Base-by-base conservation (phyloP, 2,888 invertebrate genomes). In the Euzetes globulus region DNA sequence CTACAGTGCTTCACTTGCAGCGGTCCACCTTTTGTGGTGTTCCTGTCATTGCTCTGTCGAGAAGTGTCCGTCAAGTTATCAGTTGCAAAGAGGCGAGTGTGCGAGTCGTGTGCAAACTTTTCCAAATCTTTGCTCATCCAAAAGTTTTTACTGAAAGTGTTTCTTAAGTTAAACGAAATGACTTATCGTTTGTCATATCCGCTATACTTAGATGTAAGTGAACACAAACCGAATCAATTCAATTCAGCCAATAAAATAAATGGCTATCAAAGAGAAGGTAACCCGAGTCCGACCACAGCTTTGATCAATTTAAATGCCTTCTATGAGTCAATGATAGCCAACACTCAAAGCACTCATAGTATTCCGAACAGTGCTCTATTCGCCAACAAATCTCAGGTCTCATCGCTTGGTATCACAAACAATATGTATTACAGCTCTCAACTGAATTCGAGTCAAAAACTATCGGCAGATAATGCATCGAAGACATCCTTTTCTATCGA, bases 41-140 rank as follows among this genome's bases (percentile, higher is more conserved):
- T 58, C 58, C 25, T 9, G 58, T 58, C 58, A 15, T 58, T 58
- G 58, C 58, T 58, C 25, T 6, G 6, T 19, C 11, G n/a, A 9
- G 58, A 58, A 58, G 25, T 58, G 27, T 5, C 25, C 58, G 11
- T 58, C 25, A 58, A 58, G 11, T 27, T 7, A 3, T 19, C 58
- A 58, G 2, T 58, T 58, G 13, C 4, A 9, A 25, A 22, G 7
- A 58, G 19, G 25, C 19, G 6, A 58, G 58, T 58, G 58, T 58
- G 58, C 15, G 6, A 58, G 58, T 58, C 58, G 58, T 58, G 58
- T 58, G 58, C 25, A 58, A 58, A 58, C 58, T 58, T 25, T 52
- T 52, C 5, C n/a, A 25, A 9, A 3, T 58, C 25, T 58, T 58
- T 58, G 7, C 6, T 9, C 13, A 58, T 7, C 6, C 25, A n/a